These are phyloP conservation scores for Hypocryptadius cinnamomeus DNA, from an alignment of 2,113 vertebrate genomes.

Conservation along the genomic window DNA sequence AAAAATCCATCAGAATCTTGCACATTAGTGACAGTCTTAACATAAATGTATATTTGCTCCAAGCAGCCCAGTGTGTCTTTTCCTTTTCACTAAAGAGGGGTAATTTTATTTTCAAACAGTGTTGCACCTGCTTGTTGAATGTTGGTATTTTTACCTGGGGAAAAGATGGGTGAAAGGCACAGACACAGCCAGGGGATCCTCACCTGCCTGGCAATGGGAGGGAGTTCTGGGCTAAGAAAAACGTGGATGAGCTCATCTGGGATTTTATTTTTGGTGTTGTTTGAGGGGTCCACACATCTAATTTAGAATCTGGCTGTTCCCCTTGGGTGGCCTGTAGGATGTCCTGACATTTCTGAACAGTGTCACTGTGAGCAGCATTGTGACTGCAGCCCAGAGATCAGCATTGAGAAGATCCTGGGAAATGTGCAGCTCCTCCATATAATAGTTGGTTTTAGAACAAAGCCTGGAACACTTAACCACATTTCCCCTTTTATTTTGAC, in stretches of 20 bases:
- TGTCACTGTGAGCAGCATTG: not conserved
- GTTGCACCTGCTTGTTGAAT: not conserved
- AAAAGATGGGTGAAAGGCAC: not conserved
- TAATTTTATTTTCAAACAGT: not conserved
- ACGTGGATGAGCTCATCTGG: fast-evolving
- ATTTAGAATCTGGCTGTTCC: not conserved
- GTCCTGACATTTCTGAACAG: not conserved
- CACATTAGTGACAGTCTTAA: not conserved
- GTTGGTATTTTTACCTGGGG: not conserved
- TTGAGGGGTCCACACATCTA: not conserved
- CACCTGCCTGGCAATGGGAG: not conserved
- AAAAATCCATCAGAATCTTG: not conserved
- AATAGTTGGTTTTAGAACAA: not conserved
- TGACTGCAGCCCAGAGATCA: not conserved
- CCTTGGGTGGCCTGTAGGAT: not conserved
- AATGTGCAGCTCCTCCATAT: not conserved
- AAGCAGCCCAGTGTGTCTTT: not conserved
- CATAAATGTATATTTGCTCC: not conserved
- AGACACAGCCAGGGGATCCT: not conserved
- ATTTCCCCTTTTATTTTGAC: not conserved
- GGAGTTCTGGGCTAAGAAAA: not conserved
- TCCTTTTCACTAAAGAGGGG: not conserved
- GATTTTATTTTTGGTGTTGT: not conserved
- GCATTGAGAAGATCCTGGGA: not conserved
- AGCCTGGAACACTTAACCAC: not conserved